Evolutionary conservation across 2,797 vertebrate genomes (phyloP), one percentile per base, ranked within the genome.

Genomic region (Myotis planiceps): DNA sequence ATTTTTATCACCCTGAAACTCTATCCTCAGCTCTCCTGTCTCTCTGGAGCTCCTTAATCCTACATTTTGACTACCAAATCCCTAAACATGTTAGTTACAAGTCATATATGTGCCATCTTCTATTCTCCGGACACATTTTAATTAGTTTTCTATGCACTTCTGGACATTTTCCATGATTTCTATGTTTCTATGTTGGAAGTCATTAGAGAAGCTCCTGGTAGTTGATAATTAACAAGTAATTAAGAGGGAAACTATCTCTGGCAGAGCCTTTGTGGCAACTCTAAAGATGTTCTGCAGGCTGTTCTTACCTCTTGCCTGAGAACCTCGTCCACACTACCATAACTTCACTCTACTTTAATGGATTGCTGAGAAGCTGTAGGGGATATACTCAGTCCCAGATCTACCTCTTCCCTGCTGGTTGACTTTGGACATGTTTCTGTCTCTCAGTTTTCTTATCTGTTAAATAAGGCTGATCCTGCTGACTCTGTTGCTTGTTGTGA

Each of bases 191-290:
- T 51, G 25, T 83, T 75, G 47, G 78, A 79, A 53, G 9, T 68
- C 90, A 60, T 71, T 32, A 63, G 49, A 68, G 37, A 19, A 89
- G 23, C 32, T 29, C 14, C 25, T 18, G 69, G 34, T 9, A 69
- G 65, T 45, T 88, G 79, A 71, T 91, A 92, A 88, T 63, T 83
- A 76, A 37, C 34, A 87, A 32, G 34, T 55, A 84, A 88, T 39
- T 75, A 91, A 81, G 32, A 87, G 23, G 72, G 42, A 19, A 94
- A 23, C 14, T 16, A 2, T 49, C 29, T 71, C 63, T 25, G 49
- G 39, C 58, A 82, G 51, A 95, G 76, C 14, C 45, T 91, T 66
- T 55, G 18, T 27, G 55, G 74, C 47, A 85, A 79, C 63, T 58
- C 82, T 49, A n/a, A 47, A 29, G 29, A 34, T 32, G 53, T 47